These are phyloP conservation scores for Ecliptopera silaceata DNA, from an alignment of 2,888 invertebrate species.

Conservation along the genomic window DNA sequence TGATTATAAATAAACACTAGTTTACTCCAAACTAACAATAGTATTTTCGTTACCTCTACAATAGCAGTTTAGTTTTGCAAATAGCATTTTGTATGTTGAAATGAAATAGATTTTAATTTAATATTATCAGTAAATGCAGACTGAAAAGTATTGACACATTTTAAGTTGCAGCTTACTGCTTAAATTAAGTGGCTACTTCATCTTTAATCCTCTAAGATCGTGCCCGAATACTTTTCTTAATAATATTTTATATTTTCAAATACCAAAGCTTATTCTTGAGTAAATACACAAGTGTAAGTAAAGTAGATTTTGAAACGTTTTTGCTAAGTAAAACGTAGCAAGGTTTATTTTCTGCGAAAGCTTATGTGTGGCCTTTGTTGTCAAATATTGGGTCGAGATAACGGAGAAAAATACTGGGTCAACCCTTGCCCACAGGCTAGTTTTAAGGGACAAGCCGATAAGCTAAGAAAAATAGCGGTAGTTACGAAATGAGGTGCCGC, in stretches of 20 bases:
- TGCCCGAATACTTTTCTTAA: background rate
- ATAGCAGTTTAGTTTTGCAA: background rate
- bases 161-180: constrained; percentile 13
- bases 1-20: too few relatives aligned
- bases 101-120: constrained; percentile 5
- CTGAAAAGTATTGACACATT: constrained; percentile 15
- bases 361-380: constrained; percentile 42
- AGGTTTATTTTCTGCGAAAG: constrained; percentile 31
- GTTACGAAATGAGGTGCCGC: constrained; percentile 28
- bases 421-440: constrained; percentile 42
- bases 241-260: background rate
- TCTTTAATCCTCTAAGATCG: constrained; percentile 7
- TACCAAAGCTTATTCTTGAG: background rate
- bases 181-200: background rate
- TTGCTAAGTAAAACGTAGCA: constrained; percentile 19
- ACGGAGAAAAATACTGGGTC: constrained; percentile 36
- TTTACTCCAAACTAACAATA: too few relatives aligned
- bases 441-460: constrained; percentile 44
- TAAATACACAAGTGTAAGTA: background rate
- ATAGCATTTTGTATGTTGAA: background rate
- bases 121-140: background rate
- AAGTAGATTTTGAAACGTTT: constrained; percentile 1
- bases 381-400: constrained; percentile 39
- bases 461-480: constrained; percentile 41
- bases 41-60: too few relatives aligned